Evolutionary conservation across 2,797 vertebrate species (phyloP), one percentile per base, ranked within the genome.

Genomic region (Propithecus perrieri): DNA sequence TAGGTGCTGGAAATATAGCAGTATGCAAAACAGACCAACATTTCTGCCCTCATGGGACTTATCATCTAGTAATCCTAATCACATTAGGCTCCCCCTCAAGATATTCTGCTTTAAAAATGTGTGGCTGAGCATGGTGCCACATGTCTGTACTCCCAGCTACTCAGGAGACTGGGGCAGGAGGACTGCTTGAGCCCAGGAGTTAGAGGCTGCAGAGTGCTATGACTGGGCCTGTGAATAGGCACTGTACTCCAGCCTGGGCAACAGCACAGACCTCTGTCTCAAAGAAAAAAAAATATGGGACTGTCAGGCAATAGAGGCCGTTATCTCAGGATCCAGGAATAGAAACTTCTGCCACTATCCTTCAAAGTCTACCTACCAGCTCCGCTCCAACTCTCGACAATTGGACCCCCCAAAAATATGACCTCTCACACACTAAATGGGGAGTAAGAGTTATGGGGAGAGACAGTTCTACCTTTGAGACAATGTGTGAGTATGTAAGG

Each of bases 31-130:
- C 0, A 57, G 3, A 91, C 8, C 59, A 76, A 81, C 83, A 75
- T 24, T 78, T 89, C 61, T 93, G 43, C 28, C 26, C 30, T 85
- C 0, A 5, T 13, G 61, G 59, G 28, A 46, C 30, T 94, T 90
- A 79, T 83, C 79, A 46, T 83, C 65, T 28, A 84, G 11, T 48
- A 30, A 72, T 67, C 43, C 35, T 89, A 75, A 76, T 53, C 22
- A 88, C 13, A 72, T 35, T 59, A 84, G 17, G 5, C n/a, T 89
- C 14, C 22, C n/a, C 33, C 35, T 88, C 80, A 94, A 96, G 88
- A 94, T 57, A 96, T 55, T 61, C 75, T 92, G n/a, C 22, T 85
- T 81, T 86, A 61, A 96, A 90, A 94, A 92, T 72, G 41, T 89
- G 35, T 17, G 17, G 75, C 48, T 50, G 50, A 33, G 13, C 24